These are phyloP conservation scores for Trematomus loennbergii DNA, from an alignment of 2,113 vertebrate genomes.

Conservation along the genomic window DNA sequence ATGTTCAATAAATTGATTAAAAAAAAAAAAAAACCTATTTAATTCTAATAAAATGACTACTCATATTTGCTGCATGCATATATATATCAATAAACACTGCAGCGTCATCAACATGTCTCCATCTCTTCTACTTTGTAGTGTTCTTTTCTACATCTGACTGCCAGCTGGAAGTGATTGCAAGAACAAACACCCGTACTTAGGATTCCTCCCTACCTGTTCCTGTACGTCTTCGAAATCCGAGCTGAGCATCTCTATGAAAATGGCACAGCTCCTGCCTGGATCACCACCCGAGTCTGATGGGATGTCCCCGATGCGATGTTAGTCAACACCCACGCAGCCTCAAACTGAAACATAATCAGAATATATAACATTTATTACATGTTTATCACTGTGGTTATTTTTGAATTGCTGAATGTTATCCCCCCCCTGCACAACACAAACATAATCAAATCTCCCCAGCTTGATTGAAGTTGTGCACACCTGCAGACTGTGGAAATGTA, in stretches of 20 bases:
- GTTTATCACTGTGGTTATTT: background rate
- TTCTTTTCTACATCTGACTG: too few species aligned
- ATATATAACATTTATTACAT: background rate
- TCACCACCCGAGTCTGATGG: slow-evolving; percentile 96
- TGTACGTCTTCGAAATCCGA: slow-evolving; percentile 99
- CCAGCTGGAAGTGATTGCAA: too few species aligned
- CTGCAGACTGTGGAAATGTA: slow-evolving; percentile 58
- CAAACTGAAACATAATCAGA: slow-evolving; percentile 86
- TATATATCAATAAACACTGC: too few species aligned
- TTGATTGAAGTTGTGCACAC: background rate
- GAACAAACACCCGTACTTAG: background rate
- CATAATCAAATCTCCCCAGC: background rate
- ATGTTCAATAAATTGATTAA: too few species aligned
- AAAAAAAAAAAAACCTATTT: background rate
- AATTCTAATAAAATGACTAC: too few species aligned
- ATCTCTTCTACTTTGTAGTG: too few species aligned
- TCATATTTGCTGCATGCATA: too few species aligned
- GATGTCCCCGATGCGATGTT: slow-evolving; percentile 99
- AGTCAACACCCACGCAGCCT: slow-evolving; percentile 98
- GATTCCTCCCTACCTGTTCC: slow-evolving; percentile 88
- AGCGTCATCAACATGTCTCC: too few species aligned
- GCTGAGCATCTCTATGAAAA: slow-evolving; percentile 97
- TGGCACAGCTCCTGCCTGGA: slow-evolving; percentile 96
- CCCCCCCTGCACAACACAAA: too few species aligned
- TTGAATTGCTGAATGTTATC: background rate